phyloP scores from a whole-genome alignment of 1,140 invertebrate genomes.

The Philotrypesis tridentata region DNA sequence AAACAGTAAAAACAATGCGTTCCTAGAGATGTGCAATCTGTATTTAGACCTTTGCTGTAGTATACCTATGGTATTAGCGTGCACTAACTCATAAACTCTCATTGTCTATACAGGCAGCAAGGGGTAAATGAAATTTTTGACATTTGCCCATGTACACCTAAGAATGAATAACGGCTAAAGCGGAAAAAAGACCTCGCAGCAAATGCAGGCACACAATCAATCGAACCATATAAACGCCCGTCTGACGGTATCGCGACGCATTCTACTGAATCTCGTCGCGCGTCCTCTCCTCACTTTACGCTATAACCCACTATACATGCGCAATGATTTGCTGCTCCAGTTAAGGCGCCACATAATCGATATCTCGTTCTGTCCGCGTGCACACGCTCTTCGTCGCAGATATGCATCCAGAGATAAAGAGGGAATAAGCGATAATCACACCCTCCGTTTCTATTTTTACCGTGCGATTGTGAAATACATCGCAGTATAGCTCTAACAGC shows the following conservation, averaged over 20 bases:
- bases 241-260: slow-evolving; percentile 27
- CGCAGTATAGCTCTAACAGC: not conserved
- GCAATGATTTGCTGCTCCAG: not conserved
- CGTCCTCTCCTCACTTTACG: no score
- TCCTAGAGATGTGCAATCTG: no score
- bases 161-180: not conserved
- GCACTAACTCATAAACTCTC: no score
- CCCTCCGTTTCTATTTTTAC: slow-evolving; percentile 28
- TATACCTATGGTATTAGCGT: no score
- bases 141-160: no score
- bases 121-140: no score
- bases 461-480: not conserved
- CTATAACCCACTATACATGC: not conserved
- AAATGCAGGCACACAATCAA: slow-evolving; percentile 35
- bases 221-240: not conserved
- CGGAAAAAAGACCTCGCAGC: not conserved
- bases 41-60: no score
- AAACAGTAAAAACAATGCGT: no score
- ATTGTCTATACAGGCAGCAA: no score
- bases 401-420: not conserved
- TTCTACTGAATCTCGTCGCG: slow-evolving; percentile 16
- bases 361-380: slow-evolving; percentile 23
- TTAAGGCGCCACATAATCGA: slow-evolving; percentile 10
- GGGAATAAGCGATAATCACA: not conserved
- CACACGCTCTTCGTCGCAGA: not conserved